Percentiles rank a stretch among this genome's conserved stretches.
These are phyloP conservation scores for Deroptyus accipitrinus DNA, from an alignment of 2,113 vertebrate species.

Conservation along the genomic window DNA sequence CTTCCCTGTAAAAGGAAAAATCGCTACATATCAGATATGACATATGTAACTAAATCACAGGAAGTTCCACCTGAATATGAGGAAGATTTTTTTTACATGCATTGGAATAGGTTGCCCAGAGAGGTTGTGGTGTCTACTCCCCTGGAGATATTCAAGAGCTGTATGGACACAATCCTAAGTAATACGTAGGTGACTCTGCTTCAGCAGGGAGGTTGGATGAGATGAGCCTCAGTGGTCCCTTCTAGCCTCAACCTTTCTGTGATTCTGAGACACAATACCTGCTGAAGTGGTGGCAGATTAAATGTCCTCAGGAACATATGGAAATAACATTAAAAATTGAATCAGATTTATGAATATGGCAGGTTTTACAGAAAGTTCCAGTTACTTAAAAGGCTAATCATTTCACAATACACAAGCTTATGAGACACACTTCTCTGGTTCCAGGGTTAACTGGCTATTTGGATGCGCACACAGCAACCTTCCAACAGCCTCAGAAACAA, in stretches of 20 bases:
- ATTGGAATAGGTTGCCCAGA: not conserved
- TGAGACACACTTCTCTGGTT: not conserved
- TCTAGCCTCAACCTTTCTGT: not conserved
- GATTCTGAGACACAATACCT: not conserved
- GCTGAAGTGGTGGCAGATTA: not conserved
- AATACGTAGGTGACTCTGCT: not conserved
- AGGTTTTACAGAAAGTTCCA: not conserved
- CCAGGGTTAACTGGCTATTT: not conserved
- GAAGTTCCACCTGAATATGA: not conserved
- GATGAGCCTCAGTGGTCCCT: not conserved
- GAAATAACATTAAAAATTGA: not conserved
- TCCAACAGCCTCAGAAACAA: not conserved
- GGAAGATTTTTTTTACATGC: not conserved
- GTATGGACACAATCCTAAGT: not conserved
- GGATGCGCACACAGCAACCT: not conserved
- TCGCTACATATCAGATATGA: not conserved
- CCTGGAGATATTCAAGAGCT: not conserved
- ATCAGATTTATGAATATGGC: rapidly evolving
- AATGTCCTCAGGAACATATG: not conserved
- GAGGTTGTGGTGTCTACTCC: not conserved
- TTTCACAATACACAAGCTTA: not conserved
- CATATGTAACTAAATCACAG: not conserved
- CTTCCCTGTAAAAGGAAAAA: not conserved
- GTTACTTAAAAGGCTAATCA: not conserved
- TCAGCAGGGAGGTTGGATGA: not conserved